Evolutionary conservation across 2,113 vertebrate species (phyloP).

Genomic region (Hippolais icterina): DNA sequence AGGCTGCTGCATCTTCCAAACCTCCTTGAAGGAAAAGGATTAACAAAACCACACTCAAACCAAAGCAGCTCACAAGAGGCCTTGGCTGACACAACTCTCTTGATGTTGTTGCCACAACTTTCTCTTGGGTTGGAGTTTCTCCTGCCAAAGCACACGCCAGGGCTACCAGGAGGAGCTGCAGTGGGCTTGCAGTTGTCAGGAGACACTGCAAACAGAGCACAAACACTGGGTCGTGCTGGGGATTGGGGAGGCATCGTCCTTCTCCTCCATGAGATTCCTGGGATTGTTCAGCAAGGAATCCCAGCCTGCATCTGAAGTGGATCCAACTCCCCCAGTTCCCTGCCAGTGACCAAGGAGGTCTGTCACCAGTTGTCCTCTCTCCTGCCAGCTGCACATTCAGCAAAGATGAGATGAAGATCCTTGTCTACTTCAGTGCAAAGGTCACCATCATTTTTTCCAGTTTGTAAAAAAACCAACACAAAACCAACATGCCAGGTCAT

Average conservation of each 20-base stretch:
- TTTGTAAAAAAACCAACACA: background rate
- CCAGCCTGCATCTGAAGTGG: background rate
- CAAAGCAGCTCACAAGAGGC: background rate
- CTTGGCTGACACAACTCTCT: background rate
- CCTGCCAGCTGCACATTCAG: background rate
- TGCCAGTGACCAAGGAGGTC: background rate
- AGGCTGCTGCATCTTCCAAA: background rate
- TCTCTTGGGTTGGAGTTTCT: background rate
- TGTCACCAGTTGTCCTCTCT: background rate
- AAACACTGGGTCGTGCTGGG: conserved; percentile 10
- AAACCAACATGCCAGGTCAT: background rate
- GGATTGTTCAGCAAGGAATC: conserved; percentile 43
- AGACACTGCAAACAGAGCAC: conserved; percentile 48
- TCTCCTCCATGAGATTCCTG: conserved; percentile 39
- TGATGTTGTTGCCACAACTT: background rate
- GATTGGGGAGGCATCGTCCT: background rate
- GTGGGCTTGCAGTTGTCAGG: conserved; percentile 38
- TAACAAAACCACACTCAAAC: background rate
- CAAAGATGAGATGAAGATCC: background rate
- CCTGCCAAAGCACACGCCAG: background rate
- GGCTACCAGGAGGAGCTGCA: conserved; percentile 11
- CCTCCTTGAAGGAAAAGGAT: background rate
- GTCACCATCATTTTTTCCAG: background rate
- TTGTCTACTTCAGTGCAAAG: background rate
- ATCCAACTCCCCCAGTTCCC: background rate